Conservation (phyloP, 2,797 vertebrate species). For the Margarornis squamiger region DNA sequence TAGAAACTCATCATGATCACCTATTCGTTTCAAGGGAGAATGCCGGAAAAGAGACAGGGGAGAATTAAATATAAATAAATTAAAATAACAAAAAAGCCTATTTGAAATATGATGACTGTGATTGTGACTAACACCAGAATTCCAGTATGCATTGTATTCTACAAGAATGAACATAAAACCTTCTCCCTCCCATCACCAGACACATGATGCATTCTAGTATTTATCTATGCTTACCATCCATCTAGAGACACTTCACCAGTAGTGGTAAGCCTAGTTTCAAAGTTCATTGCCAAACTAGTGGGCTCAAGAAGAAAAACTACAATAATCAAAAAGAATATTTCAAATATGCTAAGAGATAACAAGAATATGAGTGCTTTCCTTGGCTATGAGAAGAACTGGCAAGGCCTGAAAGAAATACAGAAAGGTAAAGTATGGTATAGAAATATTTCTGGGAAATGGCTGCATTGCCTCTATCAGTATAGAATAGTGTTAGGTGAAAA, state of each 20-base stretch:
- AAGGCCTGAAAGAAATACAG: background rate
- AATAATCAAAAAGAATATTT: background rate
- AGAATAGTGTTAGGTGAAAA: background rate
- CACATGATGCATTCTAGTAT: background rate
- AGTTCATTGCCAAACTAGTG: background rate
- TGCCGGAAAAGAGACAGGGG: background rate
- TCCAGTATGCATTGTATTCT: background rate
- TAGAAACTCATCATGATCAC: constrained; percentile 12
- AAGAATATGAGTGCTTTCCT: background rate
- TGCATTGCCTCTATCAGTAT: background rate
- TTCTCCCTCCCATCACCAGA: background rate
- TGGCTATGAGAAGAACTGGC: background rate
- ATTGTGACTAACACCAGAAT: background rate
- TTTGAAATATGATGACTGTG: background rate
- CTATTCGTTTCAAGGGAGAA: constrained; percentile 17
- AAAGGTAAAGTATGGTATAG: background rate
- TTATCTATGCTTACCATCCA: background rate
- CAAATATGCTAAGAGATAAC: background rate
- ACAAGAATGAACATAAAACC: background rate
- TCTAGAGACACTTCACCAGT: background rate
- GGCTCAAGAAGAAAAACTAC: background rate
- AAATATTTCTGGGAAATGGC: background rate
- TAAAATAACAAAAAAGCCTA: background rate
- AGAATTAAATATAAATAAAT: constrained; percentile 27
- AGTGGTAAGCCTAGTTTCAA: background rate